A percentile compares a stretch with the other conserved stretches of the same genome.
Evolutionary conservation across 23 tunicate species (phyloP).

Genomic region (Ascidia mentula): DNA sequence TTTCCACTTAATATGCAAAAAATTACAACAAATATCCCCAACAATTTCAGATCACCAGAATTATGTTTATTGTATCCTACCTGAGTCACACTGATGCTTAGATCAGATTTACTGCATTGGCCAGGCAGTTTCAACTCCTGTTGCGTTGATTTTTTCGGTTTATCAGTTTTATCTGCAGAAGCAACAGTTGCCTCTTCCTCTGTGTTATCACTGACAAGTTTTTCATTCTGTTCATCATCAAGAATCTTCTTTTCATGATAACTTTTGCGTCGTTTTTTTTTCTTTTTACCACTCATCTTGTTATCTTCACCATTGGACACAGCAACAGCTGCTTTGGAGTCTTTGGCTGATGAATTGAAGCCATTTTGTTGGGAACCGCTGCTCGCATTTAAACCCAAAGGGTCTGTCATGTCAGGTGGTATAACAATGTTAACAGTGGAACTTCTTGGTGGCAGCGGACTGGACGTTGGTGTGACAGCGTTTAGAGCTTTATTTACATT

Average conservation of each 20-base stretch:
- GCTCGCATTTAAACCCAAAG: conserved; percentile 56
- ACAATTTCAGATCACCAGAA: no score
- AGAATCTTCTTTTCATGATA: conserved; percentile 16
- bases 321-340: not conserved
- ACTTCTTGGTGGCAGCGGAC: conserved; percentile 84
- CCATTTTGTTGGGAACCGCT: not conserved
- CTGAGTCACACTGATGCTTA: no score
- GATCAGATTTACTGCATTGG: not conserved
- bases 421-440: conserved; percentile 72
- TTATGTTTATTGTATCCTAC: no score
- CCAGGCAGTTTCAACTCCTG: not conserved
- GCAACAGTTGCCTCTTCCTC: not conserved
- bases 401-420: conserved; percentile 86
- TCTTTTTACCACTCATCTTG: conserved; percentile 12
- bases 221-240: not conserved
- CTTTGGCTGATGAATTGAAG: not conserved
- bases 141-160: not conserved
- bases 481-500: conserved; percentile 69
- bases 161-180: not conserved
- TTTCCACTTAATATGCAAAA: no score
- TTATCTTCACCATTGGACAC: conserved; percentile 16
- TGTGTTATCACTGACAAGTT: not conserved
- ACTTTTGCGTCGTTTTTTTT: conserved; percentile 46
- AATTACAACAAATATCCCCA: no score
- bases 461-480: conserved; percentile 86